A percentile compares a stretch with the other conserved stretches of the same genome.
Evolutionary conservation across 2,113 vertebrate species (phyloP).

Genomic region (Mungos mungo): DNA sequence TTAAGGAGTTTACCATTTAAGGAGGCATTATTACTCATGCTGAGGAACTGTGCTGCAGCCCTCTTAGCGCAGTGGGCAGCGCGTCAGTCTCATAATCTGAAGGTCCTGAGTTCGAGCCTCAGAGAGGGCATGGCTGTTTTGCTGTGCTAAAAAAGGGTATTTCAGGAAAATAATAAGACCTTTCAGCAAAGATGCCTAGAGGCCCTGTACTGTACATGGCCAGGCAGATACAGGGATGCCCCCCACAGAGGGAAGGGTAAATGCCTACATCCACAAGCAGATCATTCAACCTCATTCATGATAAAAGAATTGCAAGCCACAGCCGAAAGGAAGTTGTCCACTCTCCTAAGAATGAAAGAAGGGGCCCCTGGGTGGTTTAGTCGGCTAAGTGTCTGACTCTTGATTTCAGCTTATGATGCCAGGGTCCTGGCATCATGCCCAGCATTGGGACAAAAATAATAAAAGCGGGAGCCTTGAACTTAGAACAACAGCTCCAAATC

Average conservation of each 20-base stretch:
- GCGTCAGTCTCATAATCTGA: not conserved
- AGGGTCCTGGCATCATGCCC: too few species aligned
- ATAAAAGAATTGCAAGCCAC: not conserved
- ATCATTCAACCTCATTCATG: not conserved
- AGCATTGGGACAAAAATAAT: too few species aligned
- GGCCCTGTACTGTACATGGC: not conserved
- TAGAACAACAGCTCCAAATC: not conserved
- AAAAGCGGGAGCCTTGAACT: not conserved
- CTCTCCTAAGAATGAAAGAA: not conserved
- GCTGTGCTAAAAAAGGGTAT: not conserved
- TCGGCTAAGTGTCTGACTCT: too few species aligned
- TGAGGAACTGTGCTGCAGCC: fast-evolving
- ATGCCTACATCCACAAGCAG: not conserved
- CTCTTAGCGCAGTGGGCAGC: not conserved
- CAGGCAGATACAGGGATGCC: not conserved
- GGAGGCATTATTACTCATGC: not conserved
- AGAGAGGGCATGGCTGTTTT: not conserved
- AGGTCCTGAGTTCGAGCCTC: not conserved
- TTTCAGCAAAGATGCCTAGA: not conserved
- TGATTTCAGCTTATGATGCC: too few species aligned
- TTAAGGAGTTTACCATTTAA: not conserved
- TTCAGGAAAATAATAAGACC: not conserved
- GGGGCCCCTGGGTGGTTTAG: too few species aligned
- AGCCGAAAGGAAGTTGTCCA: not conserved
- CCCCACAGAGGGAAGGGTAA: not conserved